phyloP scores from a whole-genome alignment of 2,888 invertebrate species.

The Dasypogon diadema region DNA sequence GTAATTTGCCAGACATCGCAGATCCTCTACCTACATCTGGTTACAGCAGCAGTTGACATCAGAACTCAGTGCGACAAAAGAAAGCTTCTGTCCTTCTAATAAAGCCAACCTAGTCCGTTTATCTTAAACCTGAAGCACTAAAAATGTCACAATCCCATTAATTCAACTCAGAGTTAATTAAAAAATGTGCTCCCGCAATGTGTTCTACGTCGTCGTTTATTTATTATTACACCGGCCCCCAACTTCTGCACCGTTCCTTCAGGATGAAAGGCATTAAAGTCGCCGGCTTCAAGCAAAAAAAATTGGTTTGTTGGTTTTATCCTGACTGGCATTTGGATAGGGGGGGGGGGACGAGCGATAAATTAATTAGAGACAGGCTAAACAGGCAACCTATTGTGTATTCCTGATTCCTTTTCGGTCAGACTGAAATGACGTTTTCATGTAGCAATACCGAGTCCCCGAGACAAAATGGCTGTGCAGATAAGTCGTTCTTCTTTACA shows the following conservation, averaged over 20 bases:
- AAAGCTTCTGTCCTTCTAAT: constrained; percentile 52
- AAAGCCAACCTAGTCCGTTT: constrained; percentile 55
- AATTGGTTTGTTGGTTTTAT: constrained; percentile 34
- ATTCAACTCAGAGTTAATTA: constrained; percentile 56
- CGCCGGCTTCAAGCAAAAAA: constrained; percentile 24
- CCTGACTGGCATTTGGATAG: constrained; percentile 7
- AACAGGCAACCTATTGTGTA: constrained; percentile 52
- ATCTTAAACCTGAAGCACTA: constrained; percentile 56
- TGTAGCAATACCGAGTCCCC: not conserved
- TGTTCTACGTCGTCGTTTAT: constrained; percentile 55
- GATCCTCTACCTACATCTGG: not conserved
- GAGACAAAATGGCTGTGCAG: not conserved
- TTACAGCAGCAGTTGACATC: not conserved
- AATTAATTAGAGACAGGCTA: constrained; percentile 55
- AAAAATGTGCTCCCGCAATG: constrained; percentile 57
- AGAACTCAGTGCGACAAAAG: not conserved
- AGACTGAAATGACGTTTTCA: constrained; percentile 29
- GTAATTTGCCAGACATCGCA: not conserved
- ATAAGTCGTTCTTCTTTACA: not conserved
- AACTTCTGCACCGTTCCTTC: not conserved
- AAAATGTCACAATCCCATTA: constrained; percentile 56
- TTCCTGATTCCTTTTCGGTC: constrained; percentile 43
- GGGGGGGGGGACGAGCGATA: constrained; percentile 48
- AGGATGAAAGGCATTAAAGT: constrained; percentile 31
- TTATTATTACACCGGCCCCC: constrained; percentile 52